These are phyloP conservation scores for Sinodicranocentrus sp. DNA, from an alignment of 2,888 invertebrate genomes.

Conservation along the genomic window DNA sequence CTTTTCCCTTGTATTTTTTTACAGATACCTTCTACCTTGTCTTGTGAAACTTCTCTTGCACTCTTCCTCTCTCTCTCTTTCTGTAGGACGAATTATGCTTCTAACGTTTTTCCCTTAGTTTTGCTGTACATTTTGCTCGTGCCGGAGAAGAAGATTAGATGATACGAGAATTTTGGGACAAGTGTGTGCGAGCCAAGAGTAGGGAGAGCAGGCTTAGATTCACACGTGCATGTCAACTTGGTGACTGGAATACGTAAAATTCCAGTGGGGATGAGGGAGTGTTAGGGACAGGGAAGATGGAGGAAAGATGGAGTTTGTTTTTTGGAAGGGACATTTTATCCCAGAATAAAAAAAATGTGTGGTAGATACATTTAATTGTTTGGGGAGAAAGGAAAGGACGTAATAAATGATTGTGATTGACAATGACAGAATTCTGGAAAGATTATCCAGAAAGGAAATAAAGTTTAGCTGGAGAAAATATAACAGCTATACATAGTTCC, in stretches of 20 bases:
- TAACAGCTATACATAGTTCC: no score
- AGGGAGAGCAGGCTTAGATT: conserved; percentile 51
- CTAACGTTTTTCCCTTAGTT: background rate
- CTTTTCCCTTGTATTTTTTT: conserved; percentile 58
- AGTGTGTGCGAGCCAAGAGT: no score
- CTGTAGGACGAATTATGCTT: no score
- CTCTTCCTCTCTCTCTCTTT: background rate
- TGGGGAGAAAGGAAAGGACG: background rate
- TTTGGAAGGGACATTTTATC: background rate
- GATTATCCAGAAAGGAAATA: no score
- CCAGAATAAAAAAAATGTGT: background rate
- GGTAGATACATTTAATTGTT: no score
- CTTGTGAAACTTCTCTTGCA: conserved; percentile 59
- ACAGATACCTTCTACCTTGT: conserved; percentile 49
- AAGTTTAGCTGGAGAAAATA: no score
- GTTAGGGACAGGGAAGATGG: conserved; percentile 20
- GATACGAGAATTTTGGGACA: no score
- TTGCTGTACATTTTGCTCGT: conserved; percentile 3
- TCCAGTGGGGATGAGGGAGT: conserved; percentile 5
- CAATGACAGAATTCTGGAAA: no score
- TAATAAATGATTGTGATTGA: no score
- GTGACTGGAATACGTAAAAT: conserved; percentile 62
- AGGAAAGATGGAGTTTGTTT: background rate
- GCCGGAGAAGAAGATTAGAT: no score
- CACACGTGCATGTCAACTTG: conserved; percentile 69